Evolutionary conservation across 2,113 vertebrate genomes (phyloP).

Genomic region (Porphyrio hochstetteri): DNA sequence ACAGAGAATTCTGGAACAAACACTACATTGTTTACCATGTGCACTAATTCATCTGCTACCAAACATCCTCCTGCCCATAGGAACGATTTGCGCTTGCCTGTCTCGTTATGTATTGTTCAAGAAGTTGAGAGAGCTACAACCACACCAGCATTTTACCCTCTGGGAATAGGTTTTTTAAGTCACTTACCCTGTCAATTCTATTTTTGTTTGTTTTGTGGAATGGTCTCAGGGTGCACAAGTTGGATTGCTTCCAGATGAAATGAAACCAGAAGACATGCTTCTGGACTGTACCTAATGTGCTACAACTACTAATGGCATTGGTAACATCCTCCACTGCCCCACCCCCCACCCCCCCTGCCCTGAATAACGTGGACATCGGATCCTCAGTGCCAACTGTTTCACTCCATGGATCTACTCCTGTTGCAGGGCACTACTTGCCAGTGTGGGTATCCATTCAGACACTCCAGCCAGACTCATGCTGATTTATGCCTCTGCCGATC

Average conservation of each 20-base stretch:
- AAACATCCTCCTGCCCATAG: neutral
- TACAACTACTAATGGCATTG: neutral
- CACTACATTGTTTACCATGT: neutral
- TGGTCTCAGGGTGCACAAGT: neutral
- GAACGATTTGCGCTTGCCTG: neutral
- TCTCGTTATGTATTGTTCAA: neutral
- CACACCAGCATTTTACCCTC: neutral
- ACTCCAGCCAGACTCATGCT: neutral
- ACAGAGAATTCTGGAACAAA: neutral
- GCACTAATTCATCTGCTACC: neutral
- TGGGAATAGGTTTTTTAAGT: neutral
- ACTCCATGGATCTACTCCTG: neutral
- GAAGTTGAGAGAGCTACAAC: neutral
- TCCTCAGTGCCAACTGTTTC: neutral
- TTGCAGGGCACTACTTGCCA: neutral
- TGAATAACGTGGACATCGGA: neutral
- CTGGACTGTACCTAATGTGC: neutral
- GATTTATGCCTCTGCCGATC: neutral
- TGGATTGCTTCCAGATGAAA: neutral
- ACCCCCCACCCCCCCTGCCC: accelerated
- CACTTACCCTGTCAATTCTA: neutral
- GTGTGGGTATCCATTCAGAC: neutral
- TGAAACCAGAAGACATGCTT: neutral
- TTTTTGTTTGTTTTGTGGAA: neutral
- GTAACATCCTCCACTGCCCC: neutral